Conservation (phyloP, 2,888 invertebrate genomes). For the Apantesis nais region DNA sequence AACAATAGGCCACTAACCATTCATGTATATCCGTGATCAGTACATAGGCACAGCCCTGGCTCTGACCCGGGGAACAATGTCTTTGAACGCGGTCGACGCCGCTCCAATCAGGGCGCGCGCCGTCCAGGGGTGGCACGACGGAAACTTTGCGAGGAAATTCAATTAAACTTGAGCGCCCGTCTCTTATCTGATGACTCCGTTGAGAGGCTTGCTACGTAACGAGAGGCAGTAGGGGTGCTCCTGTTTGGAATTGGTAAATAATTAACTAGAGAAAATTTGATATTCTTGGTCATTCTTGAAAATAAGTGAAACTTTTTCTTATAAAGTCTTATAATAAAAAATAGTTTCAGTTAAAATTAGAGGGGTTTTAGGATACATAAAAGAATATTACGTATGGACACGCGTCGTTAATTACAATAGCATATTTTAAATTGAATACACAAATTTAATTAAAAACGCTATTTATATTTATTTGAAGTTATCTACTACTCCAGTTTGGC, state of each 20-base stretch:
- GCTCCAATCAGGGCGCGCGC: constrained; percentile 75
- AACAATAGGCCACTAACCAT: constrained; percentile 44
- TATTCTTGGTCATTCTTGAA: neutral
- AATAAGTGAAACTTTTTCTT: neutral
- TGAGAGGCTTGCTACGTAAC: constrained; percentile 78
- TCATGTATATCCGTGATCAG: constrained; percentile 49
- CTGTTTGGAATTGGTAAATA: neutral
- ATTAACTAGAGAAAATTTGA: neutral
- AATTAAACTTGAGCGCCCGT: constrained; percentile 83
- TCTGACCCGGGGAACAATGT: constrained; percentile 69
- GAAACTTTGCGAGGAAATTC: constrained; percentile 82
- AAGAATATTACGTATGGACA: neutral
- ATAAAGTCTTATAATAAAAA: neutral
- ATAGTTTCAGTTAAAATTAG: too few relatives aligned
- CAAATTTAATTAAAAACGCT: too few relatives aligned
- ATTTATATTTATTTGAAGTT: neutral
- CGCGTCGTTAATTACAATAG: too few relatives aligned
- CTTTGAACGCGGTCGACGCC: constrained; percentile 67
- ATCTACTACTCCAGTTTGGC: neutral
- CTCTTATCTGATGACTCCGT: constrained; percentile 82
- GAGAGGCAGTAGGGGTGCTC: constrained; percentile 69
- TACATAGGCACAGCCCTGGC: constrained; percentile 58
- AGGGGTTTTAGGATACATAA: neutral
- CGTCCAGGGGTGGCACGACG: constrained; percentile 69
- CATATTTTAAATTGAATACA: too few relatives aligned